Percentiles rank a stretch among this genome's conserved stretches.
Conservation (phyloP, 2,797 vertebrate species). For the Myiothlypis coronata region DNA sequence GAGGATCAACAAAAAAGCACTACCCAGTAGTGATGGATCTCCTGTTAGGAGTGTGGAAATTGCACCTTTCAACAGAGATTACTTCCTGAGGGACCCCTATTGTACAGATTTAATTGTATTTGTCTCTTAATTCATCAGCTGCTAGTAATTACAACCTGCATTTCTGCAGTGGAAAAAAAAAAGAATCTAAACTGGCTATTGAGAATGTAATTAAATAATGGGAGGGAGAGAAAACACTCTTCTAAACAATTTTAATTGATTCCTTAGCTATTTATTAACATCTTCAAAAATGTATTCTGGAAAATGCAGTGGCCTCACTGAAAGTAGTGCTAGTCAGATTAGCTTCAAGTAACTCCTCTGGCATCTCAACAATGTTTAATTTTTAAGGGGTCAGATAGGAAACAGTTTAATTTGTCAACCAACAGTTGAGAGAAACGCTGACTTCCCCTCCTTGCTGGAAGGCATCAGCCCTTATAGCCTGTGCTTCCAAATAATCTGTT, state of each 20-base stretch:
- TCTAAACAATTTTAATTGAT: conserved; percentile 35
- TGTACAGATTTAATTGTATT: conserved; percentile 23
- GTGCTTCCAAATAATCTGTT: not conserved
- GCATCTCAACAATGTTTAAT: not conserved
- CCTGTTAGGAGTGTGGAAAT: not conserved
- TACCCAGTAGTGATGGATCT: not conserved
- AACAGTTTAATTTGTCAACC: not conserved
- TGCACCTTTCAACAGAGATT: not conserved
- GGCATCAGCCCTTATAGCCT: not conserved
- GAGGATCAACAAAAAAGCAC: not conserved
- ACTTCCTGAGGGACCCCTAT: not conserved
- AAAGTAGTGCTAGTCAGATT: not conserved
- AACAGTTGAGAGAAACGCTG: not conserved
- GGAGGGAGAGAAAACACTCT: not conserved
- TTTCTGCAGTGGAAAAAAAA: conserved; percentile 2
- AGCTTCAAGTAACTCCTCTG: not conserved
- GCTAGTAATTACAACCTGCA: conserved; percentile 15
- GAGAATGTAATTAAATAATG: not conserved
- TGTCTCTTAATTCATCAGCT: conserved; percentile 26
- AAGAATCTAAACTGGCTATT: not conserved
- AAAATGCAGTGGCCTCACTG: not conserved
- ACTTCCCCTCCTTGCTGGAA: not conserved
- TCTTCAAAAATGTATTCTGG: not conserved
- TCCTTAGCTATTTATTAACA: not conserved
- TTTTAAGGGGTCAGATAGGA: not conserved